These are phyloP conservation scores for Stenodera caucasica DNA, from an alignment of 2,888 invertebrate genomes.

Conservation along the genomic window DNA sequence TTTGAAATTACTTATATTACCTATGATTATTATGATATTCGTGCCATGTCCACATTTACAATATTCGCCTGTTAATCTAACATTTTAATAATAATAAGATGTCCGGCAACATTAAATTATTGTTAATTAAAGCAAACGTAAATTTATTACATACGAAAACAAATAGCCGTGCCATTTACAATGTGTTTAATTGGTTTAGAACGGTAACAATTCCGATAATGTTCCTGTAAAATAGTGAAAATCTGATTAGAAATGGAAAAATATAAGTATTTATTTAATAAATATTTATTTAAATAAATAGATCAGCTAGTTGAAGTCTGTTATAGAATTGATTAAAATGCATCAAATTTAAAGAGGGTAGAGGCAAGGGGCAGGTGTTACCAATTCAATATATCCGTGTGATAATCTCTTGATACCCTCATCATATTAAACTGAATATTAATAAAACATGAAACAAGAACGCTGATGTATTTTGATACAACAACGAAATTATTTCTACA, in stretches of 20 bases:
- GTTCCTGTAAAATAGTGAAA: background rate
- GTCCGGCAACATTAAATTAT: conserved; percentile 13
- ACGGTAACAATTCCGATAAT: background rate
- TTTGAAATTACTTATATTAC: too few species aligned
- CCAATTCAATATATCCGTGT: conserved; percentile 20
- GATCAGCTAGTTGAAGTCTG: background rate
- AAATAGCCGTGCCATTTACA: conserved; percentile 17
- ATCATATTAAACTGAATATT: conserved; percentile 17
- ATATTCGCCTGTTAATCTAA: background rate
- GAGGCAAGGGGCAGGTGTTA: conserved; percentile 22
- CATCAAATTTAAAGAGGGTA: background rate
- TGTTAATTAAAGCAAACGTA: conserved; percentile 17
- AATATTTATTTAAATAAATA: background rate
- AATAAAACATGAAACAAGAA: conserved; percentile 12
- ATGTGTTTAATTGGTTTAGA: conserved; percentile 8
- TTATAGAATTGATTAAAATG: background rate
- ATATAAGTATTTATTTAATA: background rate
- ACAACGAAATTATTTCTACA: conserved; percentile 3
- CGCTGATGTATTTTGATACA: background rate
- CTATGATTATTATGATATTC: background rate
- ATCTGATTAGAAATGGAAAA: background rate
- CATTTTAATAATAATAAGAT: conserved; percentile 3
- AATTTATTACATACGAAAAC: conserved; percentile 20
- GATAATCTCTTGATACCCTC: conserved; percentile 25
- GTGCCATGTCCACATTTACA: background rate